Conservation (phyloP, 2,113 vertebrate genomes). For the Amphilophus citrinellus region DNA sequence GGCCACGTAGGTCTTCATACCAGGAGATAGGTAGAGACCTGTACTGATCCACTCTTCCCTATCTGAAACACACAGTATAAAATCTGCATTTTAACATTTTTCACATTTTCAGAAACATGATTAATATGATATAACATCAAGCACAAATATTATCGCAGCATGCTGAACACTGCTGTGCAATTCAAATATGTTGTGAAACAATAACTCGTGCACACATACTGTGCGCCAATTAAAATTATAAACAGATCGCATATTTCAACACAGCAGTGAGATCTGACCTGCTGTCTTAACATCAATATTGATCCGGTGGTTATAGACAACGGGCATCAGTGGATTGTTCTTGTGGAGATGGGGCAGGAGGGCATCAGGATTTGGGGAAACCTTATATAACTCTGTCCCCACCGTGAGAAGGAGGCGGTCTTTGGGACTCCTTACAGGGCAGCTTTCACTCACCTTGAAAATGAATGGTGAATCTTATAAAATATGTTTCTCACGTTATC, state of each 20-base stretch:
- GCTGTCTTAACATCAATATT: conserved; percentile 62
- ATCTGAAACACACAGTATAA: conserved; percentile 58
- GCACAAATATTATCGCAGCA: not conserved
- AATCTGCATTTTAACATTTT: not conserved
- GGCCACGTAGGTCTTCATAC: conserved; percentile 75
- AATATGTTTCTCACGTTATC: not conserved
- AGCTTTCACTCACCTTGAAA: conserved; percentile 72
- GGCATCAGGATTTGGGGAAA: conserved; percentile 71
- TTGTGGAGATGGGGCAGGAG: conserved; percentile 79
- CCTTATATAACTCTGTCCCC: conserved; percentile 79
- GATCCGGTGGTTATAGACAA: conserved; percentile 70
- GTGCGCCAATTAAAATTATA: not conserved
- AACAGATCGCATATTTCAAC: not conserved
- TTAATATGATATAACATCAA: no score
- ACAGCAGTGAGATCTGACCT: conserved; percentile 53
- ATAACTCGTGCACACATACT: not conserved
- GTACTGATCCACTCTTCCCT: conserved; percentile 81
- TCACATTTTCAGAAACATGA: not conserved
- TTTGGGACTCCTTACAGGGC: conserved; percentile 81
- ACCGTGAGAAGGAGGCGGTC: conserved; percentile 86
- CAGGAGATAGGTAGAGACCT: conserved; percentile 82
- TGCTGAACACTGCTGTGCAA: not conserved
- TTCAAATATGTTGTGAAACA: not conserved
- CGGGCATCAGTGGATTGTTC: conserved; percentile 62
- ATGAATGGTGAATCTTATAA: not conserved